Evolutionary conservation across 2,113 vertebrate species (phyloP).

Genomic region (Phocoena sinus): DNA sequence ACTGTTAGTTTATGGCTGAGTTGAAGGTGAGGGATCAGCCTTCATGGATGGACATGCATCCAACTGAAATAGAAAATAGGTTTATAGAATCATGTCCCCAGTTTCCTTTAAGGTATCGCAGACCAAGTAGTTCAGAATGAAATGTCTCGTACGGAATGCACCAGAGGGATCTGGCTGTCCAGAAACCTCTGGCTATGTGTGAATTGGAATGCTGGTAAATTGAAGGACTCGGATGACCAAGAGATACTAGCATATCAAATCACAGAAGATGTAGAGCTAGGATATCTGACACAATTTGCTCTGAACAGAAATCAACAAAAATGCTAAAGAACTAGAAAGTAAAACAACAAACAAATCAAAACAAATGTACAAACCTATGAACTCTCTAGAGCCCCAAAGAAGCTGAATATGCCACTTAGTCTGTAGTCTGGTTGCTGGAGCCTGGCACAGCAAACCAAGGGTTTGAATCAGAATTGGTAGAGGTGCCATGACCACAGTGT

Average conservation of each 20-base stretch:
- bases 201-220: slow-evolving; percentile 88
- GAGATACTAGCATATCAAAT: slow-evolving; percentile 92
- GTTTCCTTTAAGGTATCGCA: slow-evolving; percentile 88
- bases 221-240: slow-evolving; percentile 91
- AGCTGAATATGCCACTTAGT: slow-evolving; percentile 90
- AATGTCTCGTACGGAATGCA: slow-evolving; percentile 87
- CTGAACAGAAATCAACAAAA: slow-evolving; percentile 90
- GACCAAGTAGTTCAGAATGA: slow-evolving; percentile 92
- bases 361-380: slow-evolving; percentile 89
- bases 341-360: slow-evolving; percentile 76
- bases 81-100: slow-evolving; percentile 87
- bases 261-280: slow-evolving; percentile 91
- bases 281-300: slow-evolving; percentile 92
- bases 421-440: slow-evolving; percentile 89
- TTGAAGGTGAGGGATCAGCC: background rate
- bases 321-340: slow-evolving; percentile 92
- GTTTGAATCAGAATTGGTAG: slow-evolving; percentile 92
- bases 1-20: background rate
- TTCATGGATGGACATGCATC: background rate
- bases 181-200: slow-evolving; percentile 88
- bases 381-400: slow-evolving; percentile 90
- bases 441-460: slow-evolving; percentile 91
- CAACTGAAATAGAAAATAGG: slow-evolving; percentile 65
- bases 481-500: slow-evolving; percentile 90
- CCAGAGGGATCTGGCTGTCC: slow-evolving; percentile 85